A percentile compares a stretch with the other conserved stretches of the same genome.
phyloP scores from a whole-genome alignment of 37 sponge, comb jelly and placozoan species.

The Cladorhizidae sp. region DNA sequence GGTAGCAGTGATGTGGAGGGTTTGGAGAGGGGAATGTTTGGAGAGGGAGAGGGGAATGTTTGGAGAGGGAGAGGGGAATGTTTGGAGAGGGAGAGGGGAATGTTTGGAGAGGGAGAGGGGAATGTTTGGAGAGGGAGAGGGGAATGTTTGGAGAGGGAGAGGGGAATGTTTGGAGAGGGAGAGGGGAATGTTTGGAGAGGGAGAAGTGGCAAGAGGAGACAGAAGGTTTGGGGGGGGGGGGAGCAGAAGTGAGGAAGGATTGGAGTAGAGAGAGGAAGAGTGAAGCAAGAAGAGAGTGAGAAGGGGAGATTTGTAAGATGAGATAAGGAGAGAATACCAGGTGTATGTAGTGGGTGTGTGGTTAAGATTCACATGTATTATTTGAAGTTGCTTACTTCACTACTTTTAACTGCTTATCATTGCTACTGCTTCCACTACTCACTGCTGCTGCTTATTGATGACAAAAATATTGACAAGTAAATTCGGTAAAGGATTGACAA shows the following conservation, averaged over 20 bases:
- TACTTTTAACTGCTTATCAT: no score
- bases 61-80: background rate
- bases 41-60: background rate
- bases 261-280: background rate
- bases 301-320: conserved; percentile 1
- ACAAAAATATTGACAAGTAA: no score
- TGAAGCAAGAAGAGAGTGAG: conserved; percentile 7
- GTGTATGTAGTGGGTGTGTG: no score
- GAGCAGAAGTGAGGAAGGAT: background rate
- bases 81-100: background rate
- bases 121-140: background rate
- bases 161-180: background rate
- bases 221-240: no score
- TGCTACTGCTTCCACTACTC: no score
- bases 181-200: background rate
- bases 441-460: no score
- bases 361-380: no score
- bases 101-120: background rate
- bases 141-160: background rate
- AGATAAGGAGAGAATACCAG: no score
- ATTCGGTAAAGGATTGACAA: no score
- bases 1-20: background rate
- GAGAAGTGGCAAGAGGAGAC: no score
- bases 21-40: background rate
- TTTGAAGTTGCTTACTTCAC: no score